A percentile compares a stretch with the other conserved stretches of the same genome.
phyloP scores from a whole-genome alignment of 2,797 vertebrate genomes.

The Lagorchestes hirsutus region DNA sequence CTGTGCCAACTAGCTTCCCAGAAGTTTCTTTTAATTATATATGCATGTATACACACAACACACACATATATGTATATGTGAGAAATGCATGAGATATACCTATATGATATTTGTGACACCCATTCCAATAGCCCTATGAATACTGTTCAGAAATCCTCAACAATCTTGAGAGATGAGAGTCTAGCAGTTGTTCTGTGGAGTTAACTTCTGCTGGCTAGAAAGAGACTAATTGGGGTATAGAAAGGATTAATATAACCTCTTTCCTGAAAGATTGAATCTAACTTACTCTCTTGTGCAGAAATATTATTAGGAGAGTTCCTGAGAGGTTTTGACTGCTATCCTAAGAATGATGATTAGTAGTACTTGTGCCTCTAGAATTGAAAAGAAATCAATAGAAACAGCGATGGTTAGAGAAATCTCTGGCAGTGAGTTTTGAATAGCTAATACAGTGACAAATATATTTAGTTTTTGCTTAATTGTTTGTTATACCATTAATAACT shows the following conservation, averaged over 20 bases:
- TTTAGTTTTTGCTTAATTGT: neutral
- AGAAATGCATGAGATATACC: neutral
- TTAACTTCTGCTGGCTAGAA: neutral
- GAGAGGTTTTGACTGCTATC: neutral
- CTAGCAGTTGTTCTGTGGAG: neutral
- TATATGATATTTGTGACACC: neutral
- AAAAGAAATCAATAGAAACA: neutral
- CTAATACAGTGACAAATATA: neutral
- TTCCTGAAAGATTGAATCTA: neutral
- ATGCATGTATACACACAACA: neutral
- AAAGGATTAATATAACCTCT: neutral
- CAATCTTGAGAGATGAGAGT: neutral
- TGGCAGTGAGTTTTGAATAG: neutral
- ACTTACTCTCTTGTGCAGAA: neutral
- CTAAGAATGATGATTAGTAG: neutral
- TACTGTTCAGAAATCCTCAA: neutral
- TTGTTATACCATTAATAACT: neutral
- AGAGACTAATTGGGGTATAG: neutral
- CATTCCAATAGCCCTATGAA: neutral
- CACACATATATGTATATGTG: neutral
- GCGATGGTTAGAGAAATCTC: neutral
- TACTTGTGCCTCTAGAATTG: neutral
- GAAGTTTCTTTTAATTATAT: neutral
- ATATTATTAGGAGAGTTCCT: neutral
- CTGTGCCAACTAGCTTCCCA: too few species aligned